Conservation (phyloP, 2,113 vertebrate species). For the Chitala chitala region DNA sequence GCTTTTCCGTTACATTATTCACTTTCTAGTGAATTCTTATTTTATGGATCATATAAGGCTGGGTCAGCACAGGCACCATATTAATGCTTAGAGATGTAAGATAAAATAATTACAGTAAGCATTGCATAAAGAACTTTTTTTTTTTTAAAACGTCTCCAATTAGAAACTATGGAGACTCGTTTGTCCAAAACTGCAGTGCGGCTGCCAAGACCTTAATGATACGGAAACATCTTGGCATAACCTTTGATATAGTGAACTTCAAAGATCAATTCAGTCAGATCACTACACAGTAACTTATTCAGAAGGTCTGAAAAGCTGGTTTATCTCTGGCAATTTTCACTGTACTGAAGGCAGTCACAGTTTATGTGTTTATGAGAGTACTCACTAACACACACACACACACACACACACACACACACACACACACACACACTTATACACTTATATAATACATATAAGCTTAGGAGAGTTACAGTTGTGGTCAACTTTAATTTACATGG, state of each 20-base stretch:
- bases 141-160: constrained; percentile 9
- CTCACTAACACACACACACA: no score
- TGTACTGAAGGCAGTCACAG: constrained; percentile 15
- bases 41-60: constrained; percentile 9
- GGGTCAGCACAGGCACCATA: constrained; percentile 21
- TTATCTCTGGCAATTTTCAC: not conserved
- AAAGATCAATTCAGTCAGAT: constrained; percentile 12
- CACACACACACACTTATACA: no score
- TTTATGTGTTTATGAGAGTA: not conserved
- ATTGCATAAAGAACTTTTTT: constrained; percentile 28
- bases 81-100: constrained; percentile 13
- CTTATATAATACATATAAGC: not conserved
- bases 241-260: not conserved
- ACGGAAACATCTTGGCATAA: not conserved
- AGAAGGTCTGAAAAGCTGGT: not conserved
- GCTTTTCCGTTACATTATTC: not conserved
- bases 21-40: constrained; percentile 11
- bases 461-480: constrained; percentile 10
- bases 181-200: constrained; percentile 13
- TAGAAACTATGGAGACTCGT: not conserved
- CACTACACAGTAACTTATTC: not conserved
- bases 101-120: constrained; percentile 19
- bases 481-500: constrained; percentile 1
- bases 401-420: no score
- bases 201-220: constrained; percentile 4